Conservation (phyloP, 2,888 invertebrate species). For the Caradrina clavipalpis region DNA sequence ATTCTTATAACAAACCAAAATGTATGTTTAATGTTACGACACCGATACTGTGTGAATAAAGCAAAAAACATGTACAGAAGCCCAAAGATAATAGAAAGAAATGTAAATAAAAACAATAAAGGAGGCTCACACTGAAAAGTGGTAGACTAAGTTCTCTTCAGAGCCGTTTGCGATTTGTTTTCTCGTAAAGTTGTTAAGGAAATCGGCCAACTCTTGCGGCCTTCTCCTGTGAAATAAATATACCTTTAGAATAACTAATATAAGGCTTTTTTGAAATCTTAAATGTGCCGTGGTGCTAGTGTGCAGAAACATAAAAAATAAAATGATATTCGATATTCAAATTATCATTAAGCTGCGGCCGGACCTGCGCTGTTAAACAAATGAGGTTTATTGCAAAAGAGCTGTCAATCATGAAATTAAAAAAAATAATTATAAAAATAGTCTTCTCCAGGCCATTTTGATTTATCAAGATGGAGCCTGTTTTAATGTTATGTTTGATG, state of each 20-base stretch:
- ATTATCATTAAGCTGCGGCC: conserved; percentile 11
- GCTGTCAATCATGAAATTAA: neutral
- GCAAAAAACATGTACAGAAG: conserved; percentile 67
- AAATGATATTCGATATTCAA: conserved; percentile 10
- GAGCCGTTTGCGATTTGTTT: conserved; percentile 77
- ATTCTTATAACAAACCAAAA: neutral
- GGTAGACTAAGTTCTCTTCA: conserved; percentile 90
- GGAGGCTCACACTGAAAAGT: conserved; percentile 91
- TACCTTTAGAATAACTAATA: conserved; percentile 66
- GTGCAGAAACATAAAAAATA: conserved; percentile 20
- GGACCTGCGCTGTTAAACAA: neutral
- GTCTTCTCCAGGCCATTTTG: neutral
- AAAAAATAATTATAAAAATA: neutral
- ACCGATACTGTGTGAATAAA: conserved; percentile 15
- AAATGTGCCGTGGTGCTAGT: conserved; percentile 25
- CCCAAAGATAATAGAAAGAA: conserved; percentile 62
- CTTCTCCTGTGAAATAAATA: conserved; percentile 89
- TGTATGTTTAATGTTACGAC: neutral
- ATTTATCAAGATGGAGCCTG: too few species aligned
- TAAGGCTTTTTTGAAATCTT: conserved; percentile 17
- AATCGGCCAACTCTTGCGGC: conserved; percentile 89
- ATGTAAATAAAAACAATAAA: conserved; percentile 79
- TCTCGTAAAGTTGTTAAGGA: conserved; percentile 89
- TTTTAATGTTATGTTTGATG: too few species aligned
- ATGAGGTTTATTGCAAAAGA: neutral